Evolutionary conservation across 2,113 vertebrate species (phyloP).

Genomic region (Poeciliopsis occidentalis): DNA sequence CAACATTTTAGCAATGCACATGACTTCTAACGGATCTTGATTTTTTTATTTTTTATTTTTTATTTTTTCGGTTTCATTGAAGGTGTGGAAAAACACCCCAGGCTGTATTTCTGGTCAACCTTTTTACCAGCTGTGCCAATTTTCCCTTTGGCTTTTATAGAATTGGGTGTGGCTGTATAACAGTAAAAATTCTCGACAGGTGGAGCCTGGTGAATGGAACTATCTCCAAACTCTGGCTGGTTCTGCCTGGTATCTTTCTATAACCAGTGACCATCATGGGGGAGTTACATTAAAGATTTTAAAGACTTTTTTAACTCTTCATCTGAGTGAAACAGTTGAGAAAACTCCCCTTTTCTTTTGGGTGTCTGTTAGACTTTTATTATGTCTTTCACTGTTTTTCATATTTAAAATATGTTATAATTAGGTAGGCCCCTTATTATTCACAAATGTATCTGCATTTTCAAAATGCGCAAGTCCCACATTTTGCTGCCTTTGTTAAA

Average conservation of each 20-base stretch:
- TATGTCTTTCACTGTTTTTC: not conserved
- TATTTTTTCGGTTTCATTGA: not conserved
- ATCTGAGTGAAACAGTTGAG: not conserved
- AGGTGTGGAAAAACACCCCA: not conserved
- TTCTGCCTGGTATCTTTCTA: not conserved
- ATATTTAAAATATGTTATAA: not conserved
- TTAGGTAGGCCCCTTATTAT: not conserved
- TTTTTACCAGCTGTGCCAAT: constrained; percentile 35
- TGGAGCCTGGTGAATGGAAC: not conserved
- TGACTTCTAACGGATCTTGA: not conserved
- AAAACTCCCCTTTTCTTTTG: not conserved
- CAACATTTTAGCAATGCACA: not conserved
- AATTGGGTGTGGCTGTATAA: constrained; percentile 46
- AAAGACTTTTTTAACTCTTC: not conserved
- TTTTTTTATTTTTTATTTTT: too few species aligned
- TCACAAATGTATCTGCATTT: not conserved
- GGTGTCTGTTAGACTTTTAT: not conserved
- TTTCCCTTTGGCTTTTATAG: constrained; percentile 37
- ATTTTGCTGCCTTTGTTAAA: not conserved
- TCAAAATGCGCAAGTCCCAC: not conserved
- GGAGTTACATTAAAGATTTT: not conserved
- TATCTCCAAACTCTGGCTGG: constrained; percentile 7
- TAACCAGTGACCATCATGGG: not conserved
- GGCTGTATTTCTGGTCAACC: not conserved
- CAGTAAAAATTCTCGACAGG: constrained; percentile 14